phyloP scores from a whole-genome alignment of 2,797 vertebrate genomes.

The Hydrolagus colliei region DNA sequence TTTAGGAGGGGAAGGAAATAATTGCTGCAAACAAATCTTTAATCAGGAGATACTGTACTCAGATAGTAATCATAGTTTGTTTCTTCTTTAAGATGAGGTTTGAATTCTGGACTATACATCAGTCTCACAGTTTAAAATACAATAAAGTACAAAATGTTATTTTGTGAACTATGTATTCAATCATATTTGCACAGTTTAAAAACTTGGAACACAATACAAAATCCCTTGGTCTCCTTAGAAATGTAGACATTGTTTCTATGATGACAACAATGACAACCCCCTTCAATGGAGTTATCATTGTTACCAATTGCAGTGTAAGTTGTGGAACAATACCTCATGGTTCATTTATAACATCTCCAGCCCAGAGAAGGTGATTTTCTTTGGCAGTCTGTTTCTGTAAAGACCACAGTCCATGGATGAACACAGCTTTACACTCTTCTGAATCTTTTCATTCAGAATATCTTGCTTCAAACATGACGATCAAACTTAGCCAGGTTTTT shows the following conservation, averaged over 20 bases:
- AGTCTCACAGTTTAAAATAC: no score
- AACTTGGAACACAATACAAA: no score
- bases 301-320: not conserved
- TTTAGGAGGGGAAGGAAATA: no score
- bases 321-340: not conserved
- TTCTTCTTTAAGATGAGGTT: no score
- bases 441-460: not conserved
- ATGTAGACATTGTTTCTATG: not conserved
- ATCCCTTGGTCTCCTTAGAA: not conserved
- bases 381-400: not conserved
- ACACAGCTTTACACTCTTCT: not conserved
- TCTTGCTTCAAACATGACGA: constrained; percentile 43
- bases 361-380: not conserved
- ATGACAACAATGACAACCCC: not conserved
- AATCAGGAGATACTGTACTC: no score
- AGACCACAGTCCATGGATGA: not conserved
- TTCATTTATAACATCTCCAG: not conserved
- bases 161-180: no score
- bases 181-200: no score
- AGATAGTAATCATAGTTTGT: no score
- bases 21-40: no score
- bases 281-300: not conserved
- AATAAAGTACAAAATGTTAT: no score
- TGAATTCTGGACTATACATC: no score
- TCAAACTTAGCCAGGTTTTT: constrained; percentile 71